Evolutionary conservation across 1,140 invertebrate species (phyloP), one percentile per base, ranked within the genome.

Genomic region (Linepithema humile): DNA sequence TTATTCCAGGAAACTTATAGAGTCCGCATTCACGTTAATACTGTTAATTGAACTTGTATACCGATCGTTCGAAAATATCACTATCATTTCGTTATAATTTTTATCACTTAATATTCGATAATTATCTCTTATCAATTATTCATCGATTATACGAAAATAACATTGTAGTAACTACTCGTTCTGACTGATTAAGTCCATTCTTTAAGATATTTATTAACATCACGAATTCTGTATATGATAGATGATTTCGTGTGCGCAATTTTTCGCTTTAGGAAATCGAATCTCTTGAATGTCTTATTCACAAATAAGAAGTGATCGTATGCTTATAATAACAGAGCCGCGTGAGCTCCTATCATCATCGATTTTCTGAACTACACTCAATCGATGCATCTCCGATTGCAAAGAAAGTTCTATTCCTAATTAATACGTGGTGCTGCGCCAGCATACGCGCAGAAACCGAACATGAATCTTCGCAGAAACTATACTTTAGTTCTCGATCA

Each of bases 291-390:
- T 40, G 38, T 29, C 35, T 55, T 35, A 43, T 32, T 29, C n/a
- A n/a, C 32, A 29, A 29, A 35, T 84, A 32, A 7, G n/a, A n/a
- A n/a, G n/a, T 7, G 29, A 32, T 74, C 20, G 12, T 43, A 43
- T 17, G 23, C 26, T 59, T 26, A 3, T 85, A 74, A 85, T 83
- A 82, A 82, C 57, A 57, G 29, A 53, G 43, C 23, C 15, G 23
- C 12, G 45, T 20, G 17, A 72, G 57, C 17, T 59, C 3, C 40
- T 38, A 82, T 82, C 57, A 85, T 82, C 23, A 57, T 80, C 74
- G 73, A 83, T 69, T 78, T 65, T 77, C 32, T 57, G 12, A 84
- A 23, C 29, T 55, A 26, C 60, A 12, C 29, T 32, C 26, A 43
- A 48, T 72, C 50, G 50, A 59, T 29, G 48, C 17, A 4, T 53